Conservation (phyloP, 2,888 invertebrate species). For the Hirtodrosophila cameraria region DNA sequence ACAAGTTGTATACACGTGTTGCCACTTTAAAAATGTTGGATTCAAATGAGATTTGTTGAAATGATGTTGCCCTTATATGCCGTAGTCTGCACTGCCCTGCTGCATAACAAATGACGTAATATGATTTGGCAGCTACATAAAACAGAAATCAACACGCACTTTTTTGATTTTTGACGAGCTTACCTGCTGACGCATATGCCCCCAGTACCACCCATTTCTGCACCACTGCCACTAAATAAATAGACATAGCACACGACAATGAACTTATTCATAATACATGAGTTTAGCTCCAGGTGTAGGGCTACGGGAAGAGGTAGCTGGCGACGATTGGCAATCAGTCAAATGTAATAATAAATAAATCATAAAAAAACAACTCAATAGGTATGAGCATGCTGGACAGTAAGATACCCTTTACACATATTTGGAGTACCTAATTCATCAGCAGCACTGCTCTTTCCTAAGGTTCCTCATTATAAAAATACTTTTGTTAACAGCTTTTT, state of each 20-base stretch:
- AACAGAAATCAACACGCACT: slow-evolving; percentile 55
- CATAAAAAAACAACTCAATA: slow-evolving; percentile 31
- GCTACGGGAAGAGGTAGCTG: slow-evolving; percentile 2
- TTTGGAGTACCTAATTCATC: no score
- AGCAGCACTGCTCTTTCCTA: no score
- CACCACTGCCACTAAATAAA: slow-evolving; percentile 38
- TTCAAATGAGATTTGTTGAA: slow-evolving; percentile 56
- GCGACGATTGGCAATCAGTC: slow-evolving; percentile 58
- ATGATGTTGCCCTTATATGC: not conserved
- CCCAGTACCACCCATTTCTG: not conserved
- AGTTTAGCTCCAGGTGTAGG: slow-evolving; percentile 19
- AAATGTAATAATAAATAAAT: slow-evolving; percentile 72
- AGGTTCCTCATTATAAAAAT: no score
- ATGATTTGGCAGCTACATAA: slow-evolving; percentile 68
- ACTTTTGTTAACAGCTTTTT: no score
- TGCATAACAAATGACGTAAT: slow-evolving; percentile 72
- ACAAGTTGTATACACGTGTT: slow-evolving; percentile 5
- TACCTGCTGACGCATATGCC: slow-evolving; percentile 5
- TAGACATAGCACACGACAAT: slow-evolving; percentile 63
- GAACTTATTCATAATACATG: slow-evolving; percentile 72
- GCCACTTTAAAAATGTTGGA: slow-evolving; percentile 2
- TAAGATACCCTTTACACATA: no score
- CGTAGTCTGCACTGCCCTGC: no score
- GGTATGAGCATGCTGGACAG: no score
- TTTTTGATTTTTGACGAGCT: slow-evolving; percentile 46